Percentiles rank a stretch among this genome's conserved stretches.
Conservation (phyloP, 2,797 vertebrate species). For the Cryptoprocta ferox region DNA sequence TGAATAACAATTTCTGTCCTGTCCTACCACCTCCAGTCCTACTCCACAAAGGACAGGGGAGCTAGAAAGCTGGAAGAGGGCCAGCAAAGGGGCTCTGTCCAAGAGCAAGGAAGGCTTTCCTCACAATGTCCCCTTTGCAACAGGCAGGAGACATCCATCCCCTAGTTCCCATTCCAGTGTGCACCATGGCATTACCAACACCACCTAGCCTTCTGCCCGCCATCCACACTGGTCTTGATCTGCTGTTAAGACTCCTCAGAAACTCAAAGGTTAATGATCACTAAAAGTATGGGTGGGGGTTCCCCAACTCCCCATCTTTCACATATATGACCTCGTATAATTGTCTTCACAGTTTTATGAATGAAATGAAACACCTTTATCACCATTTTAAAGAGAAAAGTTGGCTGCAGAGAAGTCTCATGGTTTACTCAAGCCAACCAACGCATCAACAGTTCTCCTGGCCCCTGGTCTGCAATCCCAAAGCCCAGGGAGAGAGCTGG, state of each 20-base stretch:
- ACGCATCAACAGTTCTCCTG: background rate
- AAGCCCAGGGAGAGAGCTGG: background rate
- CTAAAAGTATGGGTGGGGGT: background rate
- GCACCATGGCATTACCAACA: background rate
- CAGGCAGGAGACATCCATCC: background rate
- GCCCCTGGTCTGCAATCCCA: background rate
- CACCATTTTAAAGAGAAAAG: background rate
- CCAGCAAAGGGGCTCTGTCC: background rate
- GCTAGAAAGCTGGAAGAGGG: accelerated
- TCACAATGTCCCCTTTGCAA: background rate
- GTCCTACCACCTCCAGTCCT: background rate
- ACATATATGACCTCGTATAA: background rate
- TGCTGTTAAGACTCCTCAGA: background rate
- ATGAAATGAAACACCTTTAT: background rate
- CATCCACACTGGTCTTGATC: background rate
- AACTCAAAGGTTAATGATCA: background rate
- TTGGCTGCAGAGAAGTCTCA: background rate
- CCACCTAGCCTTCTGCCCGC: background rate
- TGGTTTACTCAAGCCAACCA: background rate
- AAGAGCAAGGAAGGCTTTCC: background rate
- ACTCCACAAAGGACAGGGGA: background rate
- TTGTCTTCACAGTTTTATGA: background rate
- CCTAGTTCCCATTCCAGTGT: background rate
- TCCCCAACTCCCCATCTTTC: background rate
- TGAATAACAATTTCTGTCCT: background rate